Conservation (phyloP, 2,113 vertebrate genomes). For the Plectropomus leopardus region DNA sequence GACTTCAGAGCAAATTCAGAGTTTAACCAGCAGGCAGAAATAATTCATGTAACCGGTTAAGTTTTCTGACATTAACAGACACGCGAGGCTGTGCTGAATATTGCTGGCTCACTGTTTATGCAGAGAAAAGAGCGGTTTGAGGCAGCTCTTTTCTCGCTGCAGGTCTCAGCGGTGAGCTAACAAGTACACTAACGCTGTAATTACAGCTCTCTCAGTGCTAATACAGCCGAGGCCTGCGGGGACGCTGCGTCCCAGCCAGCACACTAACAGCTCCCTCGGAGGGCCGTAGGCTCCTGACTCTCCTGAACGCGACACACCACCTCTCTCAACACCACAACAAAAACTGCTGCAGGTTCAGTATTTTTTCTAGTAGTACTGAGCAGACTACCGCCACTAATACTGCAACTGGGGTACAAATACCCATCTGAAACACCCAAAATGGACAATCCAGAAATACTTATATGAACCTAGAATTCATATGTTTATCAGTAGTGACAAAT, state of each 20-base stretch:
- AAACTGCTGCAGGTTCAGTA: not conserved
- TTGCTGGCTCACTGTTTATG: not conserved
- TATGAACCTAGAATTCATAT: not conserved
- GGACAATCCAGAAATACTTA: not conserved
- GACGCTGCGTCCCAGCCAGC: conserved; percentile 9
- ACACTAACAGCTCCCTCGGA: conserved; percentile 42
- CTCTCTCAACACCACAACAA: not conserved
- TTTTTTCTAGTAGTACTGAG: not conserved
- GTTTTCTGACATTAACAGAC: rapidly evolving
- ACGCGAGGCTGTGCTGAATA: not conserved
- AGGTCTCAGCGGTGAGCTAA: conserved; percentile 32
- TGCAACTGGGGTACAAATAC: not conserved
- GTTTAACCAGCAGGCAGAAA: not conserved
- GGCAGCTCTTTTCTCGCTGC: not conserved
- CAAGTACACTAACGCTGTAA: not conserved
- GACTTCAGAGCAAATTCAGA: not conserved
- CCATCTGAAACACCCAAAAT: not conserved
- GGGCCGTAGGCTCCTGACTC: not conserved
- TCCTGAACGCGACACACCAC: not conserved
- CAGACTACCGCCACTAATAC: not conserved
- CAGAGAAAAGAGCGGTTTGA: not conserved
- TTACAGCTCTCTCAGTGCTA: conserved; percentile 21
- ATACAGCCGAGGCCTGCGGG: conserved; percentile 11
- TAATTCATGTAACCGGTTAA: not conserved
- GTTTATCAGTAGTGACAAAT: not conserved